phyloP scores from a whole-genome alignment of 2,888 invertebrate species.

The Drosophila kanekoi region DNA sequence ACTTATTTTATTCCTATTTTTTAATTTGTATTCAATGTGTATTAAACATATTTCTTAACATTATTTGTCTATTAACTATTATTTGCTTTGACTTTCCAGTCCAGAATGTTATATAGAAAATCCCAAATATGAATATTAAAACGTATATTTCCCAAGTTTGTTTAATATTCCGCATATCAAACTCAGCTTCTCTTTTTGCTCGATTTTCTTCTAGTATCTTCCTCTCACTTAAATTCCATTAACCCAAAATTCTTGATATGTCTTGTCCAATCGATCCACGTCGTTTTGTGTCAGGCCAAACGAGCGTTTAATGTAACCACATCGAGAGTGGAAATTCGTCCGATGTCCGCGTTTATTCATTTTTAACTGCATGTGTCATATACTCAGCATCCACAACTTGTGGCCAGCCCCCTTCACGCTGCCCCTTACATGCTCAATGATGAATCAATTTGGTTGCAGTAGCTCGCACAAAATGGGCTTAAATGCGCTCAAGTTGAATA shows the following conservation, averaged over 20 bases:
- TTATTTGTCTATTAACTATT: no score
- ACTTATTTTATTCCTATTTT: no score
- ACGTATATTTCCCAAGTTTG: background rate
- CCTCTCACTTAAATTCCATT: constrained; percentile 70
- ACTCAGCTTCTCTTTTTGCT: background rate
- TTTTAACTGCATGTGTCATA: constrained; percentile 62
- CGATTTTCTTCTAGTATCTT: background rate
- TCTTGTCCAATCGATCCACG: constrained; percentile 53
- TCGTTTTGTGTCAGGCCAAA: constrained; percentile 56
- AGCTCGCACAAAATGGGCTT: constrained; percentile 52
- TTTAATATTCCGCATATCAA: background rate
- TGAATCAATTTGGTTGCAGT: constrained; percentile 72
- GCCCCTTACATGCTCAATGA: constrained; percentile 26
- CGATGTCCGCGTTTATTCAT: constrained; percentile 50
- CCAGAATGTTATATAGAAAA: no score
- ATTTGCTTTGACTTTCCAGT: no score
- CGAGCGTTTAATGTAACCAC: constrained; percentile 69
- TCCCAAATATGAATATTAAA: no score
- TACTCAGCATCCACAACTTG: constrained; percentile 10
- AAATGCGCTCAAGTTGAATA: constrained; percentile 65
- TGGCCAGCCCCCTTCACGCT: background rate
- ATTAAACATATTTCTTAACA: no score
- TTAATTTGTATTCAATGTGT: no score
- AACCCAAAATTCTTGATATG: constrained; percentile 53
- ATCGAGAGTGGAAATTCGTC: background rate